A percentile compares a stretch with the other conserved stretches of the same genome.
Conservation (phyloP, 2,888 invertebrate species). For the Ormyrus rosae region DNA sequence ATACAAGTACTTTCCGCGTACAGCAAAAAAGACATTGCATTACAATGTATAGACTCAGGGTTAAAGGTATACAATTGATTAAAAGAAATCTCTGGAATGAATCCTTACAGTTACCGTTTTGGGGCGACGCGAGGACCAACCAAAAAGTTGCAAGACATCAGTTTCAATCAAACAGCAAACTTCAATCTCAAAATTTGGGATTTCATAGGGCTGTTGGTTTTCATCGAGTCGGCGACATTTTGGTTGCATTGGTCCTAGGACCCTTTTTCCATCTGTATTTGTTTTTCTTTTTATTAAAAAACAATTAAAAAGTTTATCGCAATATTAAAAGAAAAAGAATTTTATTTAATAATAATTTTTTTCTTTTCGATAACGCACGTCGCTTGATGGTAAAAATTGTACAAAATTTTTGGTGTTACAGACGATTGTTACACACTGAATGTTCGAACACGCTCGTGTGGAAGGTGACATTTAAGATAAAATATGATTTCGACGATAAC, state of each 20-base stretch:
- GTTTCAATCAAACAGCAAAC: background rate
- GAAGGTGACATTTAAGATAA: conserved; percentile 41
- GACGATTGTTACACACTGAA: conserved; percentile 38
- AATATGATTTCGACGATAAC: conserved; percentile 44
- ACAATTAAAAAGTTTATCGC: conserved; percentile 37
- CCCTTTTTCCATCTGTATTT: background rate
- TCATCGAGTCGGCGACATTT: background rate
- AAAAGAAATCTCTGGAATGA: conserved; percentile 54
- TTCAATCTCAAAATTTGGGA: conserved; percentile 7
- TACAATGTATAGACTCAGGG: conserved; percentile 47
- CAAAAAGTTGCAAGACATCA: background rate
- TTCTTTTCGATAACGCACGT: conserved; percentile 38
- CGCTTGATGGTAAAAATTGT: conserved; percentile 36
- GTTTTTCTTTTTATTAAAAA: conserved; percentile 19
- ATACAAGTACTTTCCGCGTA: conserved; percentile 34
- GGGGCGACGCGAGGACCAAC: conserved; percentile 1
- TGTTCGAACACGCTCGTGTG: conserved; percentile 27
- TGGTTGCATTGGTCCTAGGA: background rate
- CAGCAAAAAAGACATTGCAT: conserved; percentile 23
- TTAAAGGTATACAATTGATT: conserved; percentile 54
- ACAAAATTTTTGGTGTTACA: conserved; percentile 29
- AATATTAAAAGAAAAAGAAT: conserved; percentile 24
- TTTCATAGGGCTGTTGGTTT: conserved; percentile 18
- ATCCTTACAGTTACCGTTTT: conserved; percentile 35
- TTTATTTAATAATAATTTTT: conserved; percentile 27